Percentiles rank a stretch among this genome's conserved stretches.
Evolutionary conservation across 2,113 vertebrate species (phyloP).

Genomic region (Myodes glareolus): DNA sequence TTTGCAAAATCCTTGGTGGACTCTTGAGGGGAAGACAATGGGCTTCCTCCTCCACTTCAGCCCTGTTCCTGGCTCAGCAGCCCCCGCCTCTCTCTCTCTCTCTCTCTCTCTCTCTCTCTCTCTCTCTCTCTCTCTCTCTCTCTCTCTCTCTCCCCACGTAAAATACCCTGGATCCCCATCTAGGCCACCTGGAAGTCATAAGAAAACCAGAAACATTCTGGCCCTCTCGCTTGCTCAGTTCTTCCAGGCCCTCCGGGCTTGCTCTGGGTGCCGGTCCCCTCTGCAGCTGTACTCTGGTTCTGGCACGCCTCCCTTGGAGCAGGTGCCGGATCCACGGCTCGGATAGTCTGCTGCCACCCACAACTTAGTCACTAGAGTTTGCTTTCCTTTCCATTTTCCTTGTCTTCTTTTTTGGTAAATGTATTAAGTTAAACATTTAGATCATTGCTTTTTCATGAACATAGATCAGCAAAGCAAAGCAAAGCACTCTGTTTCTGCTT

Average conservation of each 20-base stretch:
- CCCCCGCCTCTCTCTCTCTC: not conserved
- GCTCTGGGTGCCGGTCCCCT: not conserved
- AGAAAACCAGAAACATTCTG: not conserved
- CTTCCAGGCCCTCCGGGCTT: not conserved
- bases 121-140: not conserved
- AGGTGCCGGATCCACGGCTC: accelerated
- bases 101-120: not conserved
- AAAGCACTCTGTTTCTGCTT: not conserved
- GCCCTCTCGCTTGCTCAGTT: not conserved
- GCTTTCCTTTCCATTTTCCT: not conserved
- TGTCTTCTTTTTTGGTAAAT: not conserved
- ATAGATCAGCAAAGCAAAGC: not conserved
- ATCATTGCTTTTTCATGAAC: not conserved
- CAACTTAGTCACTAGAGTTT: not conserved
- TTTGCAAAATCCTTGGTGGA: not conserved
- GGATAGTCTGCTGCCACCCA: not conserved
- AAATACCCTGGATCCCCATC: not conserved
- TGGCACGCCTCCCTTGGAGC: not conserved
- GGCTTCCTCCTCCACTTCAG: not conserved
- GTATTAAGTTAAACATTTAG: not conserved
- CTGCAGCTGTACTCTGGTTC: not conserved
- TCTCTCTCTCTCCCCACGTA: not conserved
- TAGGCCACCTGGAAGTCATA: no score
- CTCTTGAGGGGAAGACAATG: not conserved
- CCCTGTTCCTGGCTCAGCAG: not conserved